Percentiles rank a stretch among this genome's conserved stretches.
These are phyloP conservation scores for Nephrotoma appendiculata DNA, from an alignment of 2,888 invertebrate genomes.

Conservation along the genomic window DNA sequence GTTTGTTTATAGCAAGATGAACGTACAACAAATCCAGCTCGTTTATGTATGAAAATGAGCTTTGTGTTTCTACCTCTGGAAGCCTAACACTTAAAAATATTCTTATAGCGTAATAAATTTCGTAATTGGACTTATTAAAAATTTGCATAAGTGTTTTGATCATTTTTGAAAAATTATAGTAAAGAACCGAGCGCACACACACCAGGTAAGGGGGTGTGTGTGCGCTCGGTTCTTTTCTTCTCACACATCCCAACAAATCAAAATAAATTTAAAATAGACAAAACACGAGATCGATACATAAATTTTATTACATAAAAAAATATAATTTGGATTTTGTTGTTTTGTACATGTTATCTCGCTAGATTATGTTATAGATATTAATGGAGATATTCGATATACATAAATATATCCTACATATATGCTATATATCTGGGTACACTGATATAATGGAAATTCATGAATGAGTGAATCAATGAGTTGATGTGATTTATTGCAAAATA, in stretches of 20 bases:
- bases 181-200: too few relatives aligned
- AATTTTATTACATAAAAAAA: not conserved
- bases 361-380: not conserved
- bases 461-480: not conserved
- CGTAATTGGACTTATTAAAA: too few relatives aligned
- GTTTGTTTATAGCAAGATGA: not conserved
- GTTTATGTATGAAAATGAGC: too few relatives aligned
- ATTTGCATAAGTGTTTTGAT: too few relatives aligned
- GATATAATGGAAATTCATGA: not conserved
- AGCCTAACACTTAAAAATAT: too few relatives aligned
- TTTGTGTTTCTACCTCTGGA: too few relatives aligned
- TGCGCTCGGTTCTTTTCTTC: too few relatives aligned
- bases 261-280: not conserved
- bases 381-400: not conserved
- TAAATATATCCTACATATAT: not conserved
- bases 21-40: too few relatives aligned
- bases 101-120: too few relatives aligned
- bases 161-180: too few relatives aligned
- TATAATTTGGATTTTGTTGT: not conserved
- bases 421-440: not conserved
- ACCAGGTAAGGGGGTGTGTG: too few relatives aligned
- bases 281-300: not conserved
- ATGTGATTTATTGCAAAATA: not conserved
- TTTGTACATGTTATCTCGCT: not conserved
- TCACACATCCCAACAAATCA: not conserved